A percentile compares a stretch with the other conserved stretches of the same genome.
These are phyloP conservation scores for Myripristis jacobus DNA, from an alignment of 2,797 vertebrate genomes.

Conservation along the genomic window DNA sequence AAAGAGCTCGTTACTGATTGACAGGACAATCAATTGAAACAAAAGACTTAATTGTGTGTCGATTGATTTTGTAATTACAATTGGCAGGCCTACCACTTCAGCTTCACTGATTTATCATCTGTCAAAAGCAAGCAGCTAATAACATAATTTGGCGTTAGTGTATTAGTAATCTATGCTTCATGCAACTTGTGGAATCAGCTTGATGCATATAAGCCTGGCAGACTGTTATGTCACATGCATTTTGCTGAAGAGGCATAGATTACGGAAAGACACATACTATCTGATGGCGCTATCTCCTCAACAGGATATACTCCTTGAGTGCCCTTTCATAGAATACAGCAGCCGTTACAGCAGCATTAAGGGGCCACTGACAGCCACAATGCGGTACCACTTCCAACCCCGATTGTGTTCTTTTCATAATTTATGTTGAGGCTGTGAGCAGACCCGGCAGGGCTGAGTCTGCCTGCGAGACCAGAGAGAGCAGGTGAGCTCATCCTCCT, in stretches of 20 bases:
- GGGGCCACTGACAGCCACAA: slow-evolving; percentile 43
- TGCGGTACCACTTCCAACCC: slow-evolving; percentile 46
- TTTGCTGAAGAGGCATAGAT: slow-evolving; percentile 5
- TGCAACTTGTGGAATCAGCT: slow-evolving; percentile 15
- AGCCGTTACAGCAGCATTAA: slow-evolving; percentile 40
- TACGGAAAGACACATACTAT: neutral
- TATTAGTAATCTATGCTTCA: slow-evolving; percentile 5
- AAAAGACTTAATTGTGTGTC: slow-evolving; percentile 80
- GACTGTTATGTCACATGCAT: slow-evolving; percentile 1
- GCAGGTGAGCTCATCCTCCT: slow-evolving; percentile 77
- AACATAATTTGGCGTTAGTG: slow-evolving; percentile 54
- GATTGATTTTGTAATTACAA: slow-evolving; percentile 79
- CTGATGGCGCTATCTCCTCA: neutral
- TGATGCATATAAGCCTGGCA: neutral
- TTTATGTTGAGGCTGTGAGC: slow-evolving; percentile 59
- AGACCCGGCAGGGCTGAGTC: slow-evolving; percentile 64
- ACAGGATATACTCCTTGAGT: slow-evolving; percentile 10
- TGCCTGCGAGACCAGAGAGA: slow-evolving; percentile 49
- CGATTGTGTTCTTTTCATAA: slow-evolving; percentile 52
- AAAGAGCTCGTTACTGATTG: slow-evolving; percentile 68
- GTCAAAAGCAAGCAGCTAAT: slow-evolving; percentile 60
- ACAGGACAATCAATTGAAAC: slow-evolving; percentile 78
- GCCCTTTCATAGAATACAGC: slow-evolving; percentile 26
- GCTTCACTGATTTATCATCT: slow-evolving; percentile 69
- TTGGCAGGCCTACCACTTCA: slow-evolving; percentile 76